These are phyloP conservation scores for Leucosticte australis DNA, from an alignment of 2,113 vertebrate species.

Conservation along the genomic window DNA sequence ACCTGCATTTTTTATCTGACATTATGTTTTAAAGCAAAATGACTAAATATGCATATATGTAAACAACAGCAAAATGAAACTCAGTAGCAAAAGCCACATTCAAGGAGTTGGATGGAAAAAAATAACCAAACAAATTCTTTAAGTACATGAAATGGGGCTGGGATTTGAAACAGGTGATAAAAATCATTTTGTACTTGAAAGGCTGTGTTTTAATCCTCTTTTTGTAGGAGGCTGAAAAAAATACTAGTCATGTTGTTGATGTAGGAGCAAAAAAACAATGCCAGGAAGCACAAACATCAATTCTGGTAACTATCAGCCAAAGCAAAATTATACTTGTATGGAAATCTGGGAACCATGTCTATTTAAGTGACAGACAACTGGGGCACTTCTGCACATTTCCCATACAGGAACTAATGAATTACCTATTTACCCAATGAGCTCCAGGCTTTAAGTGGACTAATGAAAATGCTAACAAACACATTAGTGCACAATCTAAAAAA, in stretches of 20 bases:
- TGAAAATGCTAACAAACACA: background rate
- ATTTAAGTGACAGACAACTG: background rate
- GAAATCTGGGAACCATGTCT: background rate
- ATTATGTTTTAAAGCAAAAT: background rate
- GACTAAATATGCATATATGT: background rate
- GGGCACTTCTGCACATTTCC: background rate
- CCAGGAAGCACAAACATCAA: background rate
- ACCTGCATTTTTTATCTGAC: background rate
- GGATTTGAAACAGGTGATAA: background rate
- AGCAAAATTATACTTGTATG: background rate
- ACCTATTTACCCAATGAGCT: background rate
- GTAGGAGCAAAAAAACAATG: background rate
- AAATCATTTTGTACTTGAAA: background rate
- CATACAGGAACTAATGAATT: slow-evolving; percentile 25
- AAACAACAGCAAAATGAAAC: background rate
- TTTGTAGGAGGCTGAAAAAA: background rate
- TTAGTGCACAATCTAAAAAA: background rate
- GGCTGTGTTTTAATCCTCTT: background rate
- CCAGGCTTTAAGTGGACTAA: background rate
- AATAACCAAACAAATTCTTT: background rate
- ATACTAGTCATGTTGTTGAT: background rate
- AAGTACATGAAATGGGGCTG: background rate
- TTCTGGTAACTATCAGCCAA: background rate
- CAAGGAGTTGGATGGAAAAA: background rate
- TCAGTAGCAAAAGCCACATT: background rate